Evolutionary conservation across 1,140 invertebrate species (phyloP).

Genomic region (Calephelis virginiensis): DNA sequence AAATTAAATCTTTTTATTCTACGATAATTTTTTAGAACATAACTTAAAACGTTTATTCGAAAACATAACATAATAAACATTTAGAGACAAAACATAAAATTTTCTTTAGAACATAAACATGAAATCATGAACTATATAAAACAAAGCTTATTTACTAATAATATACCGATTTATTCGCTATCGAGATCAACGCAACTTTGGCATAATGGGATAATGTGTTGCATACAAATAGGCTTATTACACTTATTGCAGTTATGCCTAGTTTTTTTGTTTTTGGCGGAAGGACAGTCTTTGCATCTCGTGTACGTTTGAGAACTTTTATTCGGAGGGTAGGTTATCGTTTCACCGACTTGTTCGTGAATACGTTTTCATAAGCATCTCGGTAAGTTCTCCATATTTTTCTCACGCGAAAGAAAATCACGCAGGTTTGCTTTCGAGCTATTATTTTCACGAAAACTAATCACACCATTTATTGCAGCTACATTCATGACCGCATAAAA

Average conservation of each 20-base stretch:
- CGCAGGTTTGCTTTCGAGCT: no score
- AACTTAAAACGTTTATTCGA: slow-evolving; percentile 20
- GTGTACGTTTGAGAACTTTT: slow-evolving; percentile 11
- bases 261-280: slow-evolving; percentile 26
- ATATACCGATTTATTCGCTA: slow-evolving; percentile 22
- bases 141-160: slow-evolving; percentile 21
- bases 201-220: slow-evolving; percentile 26
- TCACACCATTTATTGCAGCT: background rate
- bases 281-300: slow-evolving; percentile 29
- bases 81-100: slow-evolving; percentile 14
- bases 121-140: slow-evolving; percentile 14
- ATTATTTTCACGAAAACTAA: no score
- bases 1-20: background rate
- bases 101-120: slow-evolving; percentile 13
- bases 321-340: slow-evolving; percentile 10
- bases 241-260: slow-evolving; percentile 26
- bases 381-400: slow-evolving; percentile 20
- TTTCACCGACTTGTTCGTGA: slow-evolving; percentile 16
- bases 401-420: slow-evolving; percentile 12
- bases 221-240: slow-evolving; percentile 27
- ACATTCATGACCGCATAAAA: slow-evolving; percentile 49
- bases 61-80: slow-evolving; percentile 18
- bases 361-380: slow-evolving; percentile 16
- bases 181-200: slow-evolving; percentile 28
- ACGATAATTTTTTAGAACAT: slow-evolving; percentile 20